These are phyloP conservation scores for Promerops cafer DNA, from an alignment of 2,113 vertebrate genomes.

Conservation along the genomic window DNA sequence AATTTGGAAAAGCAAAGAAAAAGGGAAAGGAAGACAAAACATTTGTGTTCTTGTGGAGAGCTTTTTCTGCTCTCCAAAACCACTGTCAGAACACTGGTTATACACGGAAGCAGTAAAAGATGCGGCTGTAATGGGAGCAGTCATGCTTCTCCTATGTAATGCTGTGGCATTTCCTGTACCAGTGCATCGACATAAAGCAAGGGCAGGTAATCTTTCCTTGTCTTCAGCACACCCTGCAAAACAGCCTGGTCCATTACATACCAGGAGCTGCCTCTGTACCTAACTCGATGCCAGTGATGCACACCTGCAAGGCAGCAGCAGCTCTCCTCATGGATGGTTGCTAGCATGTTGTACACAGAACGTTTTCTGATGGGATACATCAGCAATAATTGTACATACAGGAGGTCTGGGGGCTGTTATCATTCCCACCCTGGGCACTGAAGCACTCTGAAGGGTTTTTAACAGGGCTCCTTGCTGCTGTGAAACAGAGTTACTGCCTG, in stretches of 20 bases:
- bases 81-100: background rate
- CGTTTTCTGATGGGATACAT: background rate
- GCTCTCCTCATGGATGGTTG: background rate
- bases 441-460: background rate
- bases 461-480: background rate
- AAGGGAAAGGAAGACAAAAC: background rate
- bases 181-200: background rate
- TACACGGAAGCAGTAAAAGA: background rate
- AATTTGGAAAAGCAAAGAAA: background rate
- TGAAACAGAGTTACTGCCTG: background rate
- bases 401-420: background rate
- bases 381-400: background rate
- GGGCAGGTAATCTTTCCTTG: background rate
- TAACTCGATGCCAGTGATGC: accelerated
- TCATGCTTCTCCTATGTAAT: background rate
- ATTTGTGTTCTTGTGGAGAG: background rate
- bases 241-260: background rate
- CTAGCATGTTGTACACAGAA: background rate
- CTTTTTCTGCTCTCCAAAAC: background rate
- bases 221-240: background rate
- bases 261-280: background rate
- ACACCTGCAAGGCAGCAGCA: background rate
- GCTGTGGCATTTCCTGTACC: background rate
- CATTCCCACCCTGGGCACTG: background rate
- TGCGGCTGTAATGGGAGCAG: background rate